A percentile compares a stretch with the other conserved stretches of the same genome.
Conservation (phyloP, 1,140 invertebrate species). For the Homarus americanus region DNA sequence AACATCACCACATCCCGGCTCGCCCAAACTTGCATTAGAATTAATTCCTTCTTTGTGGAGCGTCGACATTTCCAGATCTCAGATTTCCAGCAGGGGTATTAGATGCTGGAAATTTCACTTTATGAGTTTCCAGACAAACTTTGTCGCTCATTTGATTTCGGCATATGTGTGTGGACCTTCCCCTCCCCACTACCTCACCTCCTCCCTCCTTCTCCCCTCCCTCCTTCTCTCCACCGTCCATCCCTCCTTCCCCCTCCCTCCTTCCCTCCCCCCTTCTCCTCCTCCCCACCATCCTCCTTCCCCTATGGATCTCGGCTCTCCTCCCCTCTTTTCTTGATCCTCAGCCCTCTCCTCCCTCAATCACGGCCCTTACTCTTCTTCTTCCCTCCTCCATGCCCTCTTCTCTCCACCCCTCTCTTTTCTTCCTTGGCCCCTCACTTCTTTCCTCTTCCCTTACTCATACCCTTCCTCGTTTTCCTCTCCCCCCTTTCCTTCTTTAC, state of each 20-base stretch:
- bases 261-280: neutral
- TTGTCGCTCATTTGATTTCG: neutral
- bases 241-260: neutral
- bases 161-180: neutral
- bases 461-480: neutral
- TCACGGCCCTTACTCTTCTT: neutral
- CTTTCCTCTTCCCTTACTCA: neutral
- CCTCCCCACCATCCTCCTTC: neutral
- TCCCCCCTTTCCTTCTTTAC: neutral
- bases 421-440: neutral
- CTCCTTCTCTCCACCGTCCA: neutral
- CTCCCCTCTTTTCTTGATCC: neutral
- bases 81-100: neutral
- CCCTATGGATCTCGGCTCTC: neutral
- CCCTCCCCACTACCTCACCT: neutral
- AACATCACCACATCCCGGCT: neutral
- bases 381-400: neutral
- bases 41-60: neutral
- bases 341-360: neutral
- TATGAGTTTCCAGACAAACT: neutral
- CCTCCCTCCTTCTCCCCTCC: neutral
- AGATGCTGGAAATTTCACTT: neutral
- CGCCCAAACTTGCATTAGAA: neutral
- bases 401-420: conserved; percentile 17
- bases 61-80: no score